These are phyloP conservation scores for Ifrita kowaldi DNA, from an alignment of 2,113 vertebrate genomes.

Conservation along the genomic window DNA sequence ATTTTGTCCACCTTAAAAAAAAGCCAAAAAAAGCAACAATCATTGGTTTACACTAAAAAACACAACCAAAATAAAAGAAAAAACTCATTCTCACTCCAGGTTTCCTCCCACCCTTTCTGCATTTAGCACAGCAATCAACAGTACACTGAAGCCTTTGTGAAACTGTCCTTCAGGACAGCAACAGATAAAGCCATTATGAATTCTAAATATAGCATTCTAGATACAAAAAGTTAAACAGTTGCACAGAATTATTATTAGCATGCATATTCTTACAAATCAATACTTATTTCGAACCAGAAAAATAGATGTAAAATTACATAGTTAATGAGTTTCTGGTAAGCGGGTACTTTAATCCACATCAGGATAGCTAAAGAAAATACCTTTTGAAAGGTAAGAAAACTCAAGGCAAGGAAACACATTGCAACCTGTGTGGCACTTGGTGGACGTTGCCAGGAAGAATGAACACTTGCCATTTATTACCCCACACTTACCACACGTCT, in stretches of 20 bases:
- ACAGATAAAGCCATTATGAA: background rate
- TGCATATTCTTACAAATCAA: background rate
- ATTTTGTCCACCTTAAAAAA: background rate
- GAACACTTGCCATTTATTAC: background rate
- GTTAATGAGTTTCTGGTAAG: background rate
- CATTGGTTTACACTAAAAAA: background rate
- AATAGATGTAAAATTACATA: background rate
- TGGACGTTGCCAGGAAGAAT: background rate
- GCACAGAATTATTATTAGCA: background rate
- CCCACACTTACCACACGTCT: background rate
- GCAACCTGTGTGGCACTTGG: background rate
- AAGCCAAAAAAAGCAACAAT: background rate
- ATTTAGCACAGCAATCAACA: background rate
- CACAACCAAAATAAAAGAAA: background rate
- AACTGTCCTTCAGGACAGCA: background rate
- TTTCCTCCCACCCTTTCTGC: background rate
- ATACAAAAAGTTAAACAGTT: background rate
- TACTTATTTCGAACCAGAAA: background rate
- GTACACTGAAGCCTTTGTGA: background rate
- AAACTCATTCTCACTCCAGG: background rate
- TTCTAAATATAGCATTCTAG: background rate
- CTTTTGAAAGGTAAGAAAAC: background rate
- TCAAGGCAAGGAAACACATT: background rate
- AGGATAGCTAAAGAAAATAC: background rate
- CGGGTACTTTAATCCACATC: background rate